Conservation (phyloP, 2,797 vertebrate species). For the Bryconaethiops microstoma region DNA sequence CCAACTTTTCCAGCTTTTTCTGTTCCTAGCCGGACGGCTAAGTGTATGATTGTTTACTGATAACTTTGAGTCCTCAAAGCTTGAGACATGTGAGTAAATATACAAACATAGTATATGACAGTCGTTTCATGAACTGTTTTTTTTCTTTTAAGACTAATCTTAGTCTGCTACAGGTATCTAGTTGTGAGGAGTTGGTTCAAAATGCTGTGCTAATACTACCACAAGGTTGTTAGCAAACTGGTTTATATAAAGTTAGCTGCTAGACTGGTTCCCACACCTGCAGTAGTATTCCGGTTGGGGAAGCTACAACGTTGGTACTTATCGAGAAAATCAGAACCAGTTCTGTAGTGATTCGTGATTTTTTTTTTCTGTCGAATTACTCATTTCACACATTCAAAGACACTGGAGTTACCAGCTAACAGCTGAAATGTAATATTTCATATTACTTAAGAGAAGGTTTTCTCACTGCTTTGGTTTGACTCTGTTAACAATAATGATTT, state of each 20-base stretch:
- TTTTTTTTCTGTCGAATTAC: not conserved
- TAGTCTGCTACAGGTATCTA: not conserved
- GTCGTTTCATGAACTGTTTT: not conserved
- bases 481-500: too few relatives aligned
- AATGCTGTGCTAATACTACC: conserved; percentile 2
- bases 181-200: not conserved
- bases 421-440: not conserved
- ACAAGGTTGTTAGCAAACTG: not conserved
- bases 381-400: not conserved
- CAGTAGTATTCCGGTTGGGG: not conserved
- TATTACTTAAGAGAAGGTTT: too few relatives aligned
- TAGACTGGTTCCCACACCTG: not conserved
- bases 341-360: not conserved
- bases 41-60: not conserved
- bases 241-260: conserved; percentile 15
- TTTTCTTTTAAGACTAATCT: not conserved
- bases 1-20: conserved; percentile 38
- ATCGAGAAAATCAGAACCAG: not conserved
- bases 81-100: not conserved
- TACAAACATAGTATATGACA: not conserved
- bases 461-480: too few relatives aligned
- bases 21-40: not conserved
- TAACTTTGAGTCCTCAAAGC: not conserved
- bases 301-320: not conserved
- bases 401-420: not conserved